A percentile compares a stretch with the other conserved stretches of the same genome.
phyloP scores from a whole-genome alignment of 1,140 invertebrate genomes.

The Meteorus sp. region DNA sequence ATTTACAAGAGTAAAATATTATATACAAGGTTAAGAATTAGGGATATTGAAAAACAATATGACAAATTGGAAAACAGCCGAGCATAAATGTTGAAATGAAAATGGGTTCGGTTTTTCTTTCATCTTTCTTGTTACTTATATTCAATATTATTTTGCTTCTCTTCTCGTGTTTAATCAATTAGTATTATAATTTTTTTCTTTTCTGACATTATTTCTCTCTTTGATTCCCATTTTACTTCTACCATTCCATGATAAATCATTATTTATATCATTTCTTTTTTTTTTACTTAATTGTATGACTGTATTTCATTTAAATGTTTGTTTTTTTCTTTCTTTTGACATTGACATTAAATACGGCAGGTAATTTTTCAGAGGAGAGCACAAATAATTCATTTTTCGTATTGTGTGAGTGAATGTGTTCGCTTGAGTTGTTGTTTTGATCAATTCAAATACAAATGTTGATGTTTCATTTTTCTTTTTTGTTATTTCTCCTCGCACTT shows the following conservation, averaged over 20 bases:
- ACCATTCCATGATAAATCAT: background rate
- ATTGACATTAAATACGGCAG: background rate
- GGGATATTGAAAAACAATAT: conserved; percentile 23
- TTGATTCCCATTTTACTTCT: conserved; percentile 9
- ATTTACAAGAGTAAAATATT: conserved; percentile 49
- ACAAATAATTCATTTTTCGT: background rate
- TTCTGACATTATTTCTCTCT: conserved; percentile 1
- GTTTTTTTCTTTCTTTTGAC: conserved; percentile 1
- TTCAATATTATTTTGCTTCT: background rate
- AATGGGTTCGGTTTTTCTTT: background rate
- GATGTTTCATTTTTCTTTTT: too few species aligned
- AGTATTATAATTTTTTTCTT: background rate
- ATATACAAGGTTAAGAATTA: conserved; percentile 42
- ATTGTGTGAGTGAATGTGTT: too few species aligned
- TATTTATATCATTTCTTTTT: conserved; percentile 1
- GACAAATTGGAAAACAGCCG: conserved; percentile 18
- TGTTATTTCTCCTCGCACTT: background rate
- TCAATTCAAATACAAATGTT: too few species aligned
- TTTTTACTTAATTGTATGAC: background rate
- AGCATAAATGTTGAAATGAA: conserved; percentile 6
- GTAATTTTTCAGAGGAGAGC: background rate
- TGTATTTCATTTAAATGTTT: conserved; percentile 1
- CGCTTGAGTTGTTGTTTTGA: too few species aligned
- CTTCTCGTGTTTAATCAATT: background rate
- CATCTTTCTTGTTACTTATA: background rate